Base-by-base conservation (phyloP, 2,797 vertebrate genomes). In the Pampus argenteus region DNA sequence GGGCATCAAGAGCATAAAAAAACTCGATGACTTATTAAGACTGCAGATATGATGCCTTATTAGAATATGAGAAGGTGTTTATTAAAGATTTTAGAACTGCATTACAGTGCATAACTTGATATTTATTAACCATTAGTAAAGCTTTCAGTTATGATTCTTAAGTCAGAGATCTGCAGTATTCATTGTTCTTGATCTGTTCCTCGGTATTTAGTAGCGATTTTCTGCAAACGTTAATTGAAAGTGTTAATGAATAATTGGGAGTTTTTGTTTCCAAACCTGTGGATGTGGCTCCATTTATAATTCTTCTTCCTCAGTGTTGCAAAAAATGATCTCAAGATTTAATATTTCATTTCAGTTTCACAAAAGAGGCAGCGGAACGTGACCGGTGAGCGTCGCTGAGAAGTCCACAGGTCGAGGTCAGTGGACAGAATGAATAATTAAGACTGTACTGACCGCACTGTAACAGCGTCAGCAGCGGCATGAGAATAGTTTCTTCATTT, bases 401-500 rank as follows among this genome's bases (percentile, higher is more conserved):
- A 45, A 26, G n/a, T 47, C 4, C 38, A 34, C 17, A 28, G 67
- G 36, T 45, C 1, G 49, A 75, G 81, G 69, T 76, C 63, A 85
- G 58, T 79, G 61, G 78, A 73, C 72, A 60, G 61, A 9, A 18
- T 44, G 64, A 66, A 51, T 51, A 74, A 77, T 79, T 71, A 55
- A 63, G 13, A 40, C 25, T 57, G 38, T n/a, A 34, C 56, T 61
- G 70, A 56, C 60, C 60, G 44, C 28, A 51, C 52, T 62, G 63
- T 86, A 82, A 60, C 67, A 68, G 63, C 47, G 36, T 59, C 60
- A 63, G 66, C 60, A 62, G 61, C 36, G 65, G 80, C 71, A 82
- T 85, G 36, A 86, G 80, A 85, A 89, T 79, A 66, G 55, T 59
- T 71, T 81, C 78, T 71, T 85, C 45, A 69, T 63, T 75, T 66